These are phyloP conservation scores for Noctilio leporinus DNA, from an alignment of 2,113 vertebrate genomes.

Conservation along the genomic window DNA sequence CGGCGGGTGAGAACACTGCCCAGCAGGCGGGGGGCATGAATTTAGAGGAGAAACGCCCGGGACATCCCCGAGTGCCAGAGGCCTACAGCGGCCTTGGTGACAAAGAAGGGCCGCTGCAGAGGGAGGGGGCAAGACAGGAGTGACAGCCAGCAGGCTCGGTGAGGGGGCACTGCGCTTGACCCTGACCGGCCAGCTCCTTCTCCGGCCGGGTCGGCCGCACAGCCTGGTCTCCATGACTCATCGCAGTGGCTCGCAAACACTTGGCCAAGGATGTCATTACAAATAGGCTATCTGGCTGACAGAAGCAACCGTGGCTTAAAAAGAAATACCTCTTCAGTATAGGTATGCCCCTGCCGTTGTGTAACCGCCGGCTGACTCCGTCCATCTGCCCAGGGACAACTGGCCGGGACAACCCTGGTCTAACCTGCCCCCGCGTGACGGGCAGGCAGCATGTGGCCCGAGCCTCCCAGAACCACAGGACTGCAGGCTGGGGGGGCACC, in stretches of 20 bases:
- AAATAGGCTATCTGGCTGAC: not conserved
- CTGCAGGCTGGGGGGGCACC: not conserved
- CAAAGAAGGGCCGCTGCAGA: accelerated
- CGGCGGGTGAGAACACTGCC: accelerated
- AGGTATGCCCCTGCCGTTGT: not conserved
- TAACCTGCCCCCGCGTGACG: not conserved
- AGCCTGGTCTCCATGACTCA: not conserved
- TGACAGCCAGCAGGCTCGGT: accelerated
- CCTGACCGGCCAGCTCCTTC: not conserved
- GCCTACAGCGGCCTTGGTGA: accelerated
- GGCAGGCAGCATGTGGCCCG: not conserved
- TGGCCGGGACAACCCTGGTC: accelerated
- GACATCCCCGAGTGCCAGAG: accelerated
- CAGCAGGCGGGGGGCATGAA: accelerated
- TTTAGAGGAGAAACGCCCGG: not conserved
- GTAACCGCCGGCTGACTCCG: accelerated
- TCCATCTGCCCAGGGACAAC: not conserved
- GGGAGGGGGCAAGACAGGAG: not conserved
- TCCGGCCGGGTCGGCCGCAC: not conserved
- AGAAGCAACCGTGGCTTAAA: not conserved
- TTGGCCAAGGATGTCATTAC: not conserved
- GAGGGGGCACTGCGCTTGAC: accelerated
- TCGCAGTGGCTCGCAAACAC: not conserved
- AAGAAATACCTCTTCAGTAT: not conserved
- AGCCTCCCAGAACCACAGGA: accelerated